Conservation (phyloP, 2,888 invertebrate species). For the Acleris laterana region DNA sequence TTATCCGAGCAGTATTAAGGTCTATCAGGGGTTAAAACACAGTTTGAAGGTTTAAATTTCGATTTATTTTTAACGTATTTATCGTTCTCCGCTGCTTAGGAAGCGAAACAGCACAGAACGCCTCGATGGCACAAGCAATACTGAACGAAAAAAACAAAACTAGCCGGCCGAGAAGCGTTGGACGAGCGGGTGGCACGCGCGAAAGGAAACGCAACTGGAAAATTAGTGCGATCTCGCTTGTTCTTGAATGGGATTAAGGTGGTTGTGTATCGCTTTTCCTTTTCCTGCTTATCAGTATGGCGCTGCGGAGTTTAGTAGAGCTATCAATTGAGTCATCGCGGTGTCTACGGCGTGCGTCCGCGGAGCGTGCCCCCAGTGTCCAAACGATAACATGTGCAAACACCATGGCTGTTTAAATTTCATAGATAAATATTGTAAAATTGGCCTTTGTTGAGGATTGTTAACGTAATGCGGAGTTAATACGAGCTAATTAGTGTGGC, state of each 20-base stretch:
- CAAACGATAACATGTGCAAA: constrained; percentile 28
- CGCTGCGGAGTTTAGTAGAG: constrained; percentile 46
- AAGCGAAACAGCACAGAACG: constrained; percentile 57
- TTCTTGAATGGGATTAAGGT: constrained; percentile 41
- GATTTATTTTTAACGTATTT: constrained; percentile 54
- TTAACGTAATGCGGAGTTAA: constrained; percentile 10
- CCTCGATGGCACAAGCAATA: constrained; percentile 67
- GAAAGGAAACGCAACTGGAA: constrained; percentile 63
- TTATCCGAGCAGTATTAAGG: constrained; percentile 41
- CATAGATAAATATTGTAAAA: constrained; percentile 23
- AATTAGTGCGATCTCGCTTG: constrained; percentile 60
- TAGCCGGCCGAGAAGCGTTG: constrained; percentile 51
- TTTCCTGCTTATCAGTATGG: constrained; percentile 47
- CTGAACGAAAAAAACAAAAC: constrained; percentile 71
- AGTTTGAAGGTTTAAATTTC: constrained; percentile 50
- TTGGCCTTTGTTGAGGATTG: constrained; percentile 20
- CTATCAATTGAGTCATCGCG: constrained; percentile 53
- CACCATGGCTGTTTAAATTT: constrained; percentile 28
- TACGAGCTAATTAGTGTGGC: constrained; percentile 1
- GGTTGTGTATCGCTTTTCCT: constrained; percentile 49
- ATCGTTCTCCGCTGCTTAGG: constrained; percentile 48
- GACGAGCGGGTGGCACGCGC: constrained; percentile 45
- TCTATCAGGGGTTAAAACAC: constrained; percentile 50
- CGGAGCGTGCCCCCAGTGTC: constrained; percentile 15
- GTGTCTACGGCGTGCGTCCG: constrained; percentile 37